A percentile compares a stretch with the other conserved stretches of the same genome.
phyloP scores from a whole-genome alignment of 1,140 invertebrate genomes.

The Pectinophora gossypiella region DNA sequence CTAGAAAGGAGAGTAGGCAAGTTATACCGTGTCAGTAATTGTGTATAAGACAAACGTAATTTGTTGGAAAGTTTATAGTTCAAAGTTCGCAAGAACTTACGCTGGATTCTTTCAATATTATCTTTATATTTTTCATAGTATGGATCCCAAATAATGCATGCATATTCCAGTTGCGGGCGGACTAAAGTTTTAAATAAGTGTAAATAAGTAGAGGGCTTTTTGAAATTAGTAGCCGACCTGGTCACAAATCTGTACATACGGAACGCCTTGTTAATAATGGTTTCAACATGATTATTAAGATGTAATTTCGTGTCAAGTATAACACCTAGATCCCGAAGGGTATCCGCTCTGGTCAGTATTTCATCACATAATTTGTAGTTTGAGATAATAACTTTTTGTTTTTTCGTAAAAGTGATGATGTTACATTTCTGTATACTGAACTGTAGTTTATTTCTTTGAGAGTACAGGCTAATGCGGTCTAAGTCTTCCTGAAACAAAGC shows the following conservation, averaged over 20 bases:
- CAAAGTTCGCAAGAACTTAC: constrained; percentile 11
- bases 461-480: neutral
- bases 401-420: constrained; percentile 29
- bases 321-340: constrained; percentile 21
- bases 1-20: no score
- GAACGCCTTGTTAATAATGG: constrained; percentile 19
- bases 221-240: constrained; percentile 17
- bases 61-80: no score
- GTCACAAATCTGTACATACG: constrained; percentile 23
- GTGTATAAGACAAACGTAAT: no score
- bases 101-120: constrained; percentile 15
- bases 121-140: constrained; percentile 17
- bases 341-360: constrained; percentile 2
- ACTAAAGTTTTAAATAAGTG: constrained; percentile 13
- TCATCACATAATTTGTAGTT: constrained; percentile 7
- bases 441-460: neutral
- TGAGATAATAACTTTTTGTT: constrained; percentile 5
- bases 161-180: constrained; percentile 25
- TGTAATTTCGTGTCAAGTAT: constrained; percentile 20
- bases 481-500: neutral
- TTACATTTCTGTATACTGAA: neutral
- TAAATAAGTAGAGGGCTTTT: constrained; percentile 4
- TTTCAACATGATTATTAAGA: constrained; percentile 14
- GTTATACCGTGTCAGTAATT: no score
- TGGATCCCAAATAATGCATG: constrained; percentile 22